Evolutionary conservation across 2,888 invertebrate genomes (phyloP).

Genomic region (Caradrina clavipalpis): DNA sequence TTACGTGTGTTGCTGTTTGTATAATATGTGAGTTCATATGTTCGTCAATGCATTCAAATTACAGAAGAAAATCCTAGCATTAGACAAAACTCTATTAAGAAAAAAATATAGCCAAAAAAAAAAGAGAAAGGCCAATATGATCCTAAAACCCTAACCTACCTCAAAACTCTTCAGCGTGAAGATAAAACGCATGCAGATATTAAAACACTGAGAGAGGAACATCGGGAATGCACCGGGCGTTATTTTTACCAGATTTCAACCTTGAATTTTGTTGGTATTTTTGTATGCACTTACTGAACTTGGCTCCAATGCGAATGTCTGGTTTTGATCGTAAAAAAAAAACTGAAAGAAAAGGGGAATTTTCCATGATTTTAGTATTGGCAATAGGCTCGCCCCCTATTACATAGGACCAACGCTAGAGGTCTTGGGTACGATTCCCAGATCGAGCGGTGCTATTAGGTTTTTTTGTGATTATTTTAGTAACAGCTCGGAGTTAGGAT

Average conservation of each 20-base stretch:
- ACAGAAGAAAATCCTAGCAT: too few relatives aligned
- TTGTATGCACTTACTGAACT: constrained; percentile 79
- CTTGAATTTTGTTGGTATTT: constrained; percentile 83
- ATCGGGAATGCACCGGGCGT: constrained; percentile 70
- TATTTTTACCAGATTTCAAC: constrained; percentile 78
- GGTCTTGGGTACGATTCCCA: too few relatives aligned
- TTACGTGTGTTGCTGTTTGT: too few relatives aligned
- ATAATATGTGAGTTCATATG: too few relatives aligned
- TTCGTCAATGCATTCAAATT: too few relatives aligned
- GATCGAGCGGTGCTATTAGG: too few relatives aligned
- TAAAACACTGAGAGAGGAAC: constrained; percentile 54
- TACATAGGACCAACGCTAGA: too few relatives aligned
- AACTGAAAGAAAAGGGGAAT: constrained; percentile 36
- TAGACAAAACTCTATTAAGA: too few relatives aligned
- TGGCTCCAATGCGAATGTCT: constrained; percentile 71
- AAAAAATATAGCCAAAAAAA: background rate
- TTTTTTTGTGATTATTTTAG: too few relatives aligned
- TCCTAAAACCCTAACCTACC: constrained; percentile 38
- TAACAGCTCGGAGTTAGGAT: too few relatives aligned
- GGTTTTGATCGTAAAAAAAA: constrained; percentile 64
- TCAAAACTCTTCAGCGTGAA: constrained; percentile 34
- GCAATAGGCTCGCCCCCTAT: too few relatives aligned
- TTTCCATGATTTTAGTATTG: constrained; percentile 16
- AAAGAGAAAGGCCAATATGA: background rate
- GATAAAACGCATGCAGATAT: constrained; percentile 53